Evolutionary conservation across 2,888 invertebrate species (phyloP).

Genomic region (Theretra japonica): DNA sequence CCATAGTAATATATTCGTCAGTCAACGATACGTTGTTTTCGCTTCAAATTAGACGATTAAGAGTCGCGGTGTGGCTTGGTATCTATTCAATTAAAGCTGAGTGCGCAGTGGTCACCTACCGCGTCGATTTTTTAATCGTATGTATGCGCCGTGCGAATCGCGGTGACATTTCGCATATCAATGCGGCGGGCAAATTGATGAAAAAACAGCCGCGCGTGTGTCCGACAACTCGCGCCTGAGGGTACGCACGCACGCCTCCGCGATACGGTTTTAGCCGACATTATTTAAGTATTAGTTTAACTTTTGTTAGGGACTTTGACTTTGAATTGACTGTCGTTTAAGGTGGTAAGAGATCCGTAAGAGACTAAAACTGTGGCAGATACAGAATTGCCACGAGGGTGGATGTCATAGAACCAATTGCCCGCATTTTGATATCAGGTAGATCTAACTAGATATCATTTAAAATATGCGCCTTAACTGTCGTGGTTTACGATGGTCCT

Average conservation of each 20-base stretch:
- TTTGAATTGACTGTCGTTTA: too few species aligned
- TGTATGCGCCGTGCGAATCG: constrained; percentile 81
- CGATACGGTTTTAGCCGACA: not conserved
- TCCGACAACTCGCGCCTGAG: constrained; percentile 6
- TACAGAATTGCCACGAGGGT: too few species aligned
- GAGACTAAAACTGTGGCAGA: too few species aligned
- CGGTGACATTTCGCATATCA: constrained; percentile 81
- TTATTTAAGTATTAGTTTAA: too few species aligned
- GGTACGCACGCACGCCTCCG: constrained; percentile 8
- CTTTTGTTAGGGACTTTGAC: too few species aligned
- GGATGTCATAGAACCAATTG: too few species aligned
- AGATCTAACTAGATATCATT: too few species aligned
- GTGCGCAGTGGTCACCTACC: constrained; percentile 80
- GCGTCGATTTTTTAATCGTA: constrained; percentile 82
- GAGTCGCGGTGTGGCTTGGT: constrained; percentile 73
- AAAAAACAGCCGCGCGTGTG: constrained; percentile 65
- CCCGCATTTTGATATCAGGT: too few species aligned
- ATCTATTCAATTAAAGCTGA: constrained; percentile 83
- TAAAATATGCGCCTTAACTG: too few species aligned
- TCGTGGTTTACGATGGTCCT: too few species aligned
- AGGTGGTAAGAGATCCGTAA: too few species aligned
- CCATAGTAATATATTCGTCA: constrained; percentile 78
- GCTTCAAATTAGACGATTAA: constrained; percentile 84
- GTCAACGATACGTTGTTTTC: constrained; percentile 76
- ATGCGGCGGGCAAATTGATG: constrained; percentile 77